A percentile compares a stretch with the other conserved stretches of the same genome.
Conservation (phyloP, 2,113 vertebrate species). For the Otis tarda region DNA sequence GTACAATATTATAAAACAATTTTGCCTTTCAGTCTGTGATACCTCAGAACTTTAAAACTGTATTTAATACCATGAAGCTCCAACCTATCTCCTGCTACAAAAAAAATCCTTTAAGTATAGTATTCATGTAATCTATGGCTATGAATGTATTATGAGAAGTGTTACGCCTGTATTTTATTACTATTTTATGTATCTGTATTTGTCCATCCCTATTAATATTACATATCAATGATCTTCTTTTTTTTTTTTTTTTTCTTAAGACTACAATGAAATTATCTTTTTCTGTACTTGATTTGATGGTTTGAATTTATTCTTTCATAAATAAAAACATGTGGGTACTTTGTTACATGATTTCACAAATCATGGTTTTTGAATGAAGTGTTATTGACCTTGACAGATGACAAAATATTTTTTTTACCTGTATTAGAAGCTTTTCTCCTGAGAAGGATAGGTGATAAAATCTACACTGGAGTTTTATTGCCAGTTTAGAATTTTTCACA, state of each 20-base stretch:
- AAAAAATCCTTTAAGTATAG: background rate
- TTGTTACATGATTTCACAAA: background rate
- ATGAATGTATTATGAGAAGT: background rate
- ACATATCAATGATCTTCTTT: background rate
- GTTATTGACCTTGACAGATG: background rate
- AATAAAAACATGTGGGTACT: rapidly evolving
- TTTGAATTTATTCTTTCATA: background rate
- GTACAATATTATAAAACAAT: background rate
- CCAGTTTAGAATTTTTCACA: background rate
- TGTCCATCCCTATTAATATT: background rate
- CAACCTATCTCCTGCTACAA: background rate
- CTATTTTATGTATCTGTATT: background rate
- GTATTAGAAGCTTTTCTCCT: background rate
- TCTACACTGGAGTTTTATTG: background rate
- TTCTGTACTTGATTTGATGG: background rate
- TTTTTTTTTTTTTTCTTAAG: background rate
- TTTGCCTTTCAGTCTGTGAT: background rate
- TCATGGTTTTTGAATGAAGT: background rate
- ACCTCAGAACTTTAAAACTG: background rate
- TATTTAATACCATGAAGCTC: background rate
- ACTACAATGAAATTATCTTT: background rate
- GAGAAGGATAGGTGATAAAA: background rate
- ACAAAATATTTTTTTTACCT: background rate
- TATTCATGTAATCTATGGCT: background rate
- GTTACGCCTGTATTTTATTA: background rate